Evolutionary conservation across 2,888 invertebrate species (phyloP).

Genomic region (Argyresthia goedartella): DNA sequence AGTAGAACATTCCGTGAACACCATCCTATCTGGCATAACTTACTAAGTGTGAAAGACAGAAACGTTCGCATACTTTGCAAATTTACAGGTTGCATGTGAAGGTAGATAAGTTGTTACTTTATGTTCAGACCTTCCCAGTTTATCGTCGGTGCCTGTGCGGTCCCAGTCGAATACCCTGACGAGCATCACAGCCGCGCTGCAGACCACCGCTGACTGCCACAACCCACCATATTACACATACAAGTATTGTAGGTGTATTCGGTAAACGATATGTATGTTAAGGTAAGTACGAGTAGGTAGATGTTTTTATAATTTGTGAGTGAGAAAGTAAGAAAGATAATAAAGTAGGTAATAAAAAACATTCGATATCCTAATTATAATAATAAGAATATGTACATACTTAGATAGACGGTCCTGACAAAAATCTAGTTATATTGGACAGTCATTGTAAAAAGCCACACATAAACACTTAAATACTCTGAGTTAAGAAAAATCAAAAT

Average conservation of each 20-base stretch:
- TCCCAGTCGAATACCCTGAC: conserved; percentile 92
- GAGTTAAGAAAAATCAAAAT: not conserved
- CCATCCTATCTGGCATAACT: no score
- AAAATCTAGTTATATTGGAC: not conserved
- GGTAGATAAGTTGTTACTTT: no score
- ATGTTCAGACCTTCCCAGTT: conserved; percentile 85
- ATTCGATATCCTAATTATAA: not conserved
- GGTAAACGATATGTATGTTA: not conserved
- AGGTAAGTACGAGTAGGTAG: not conserved
- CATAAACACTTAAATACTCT: not conserved
- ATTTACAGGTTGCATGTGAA: no score
- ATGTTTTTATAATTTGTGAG: not conserved
- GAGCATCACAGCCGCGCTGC: conserved; percentile 34
- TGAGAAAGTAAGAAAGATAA: no score
- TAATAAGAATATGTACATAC: no score
- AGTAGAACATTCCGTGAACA: no score
- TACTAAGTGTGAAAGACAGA: no score
- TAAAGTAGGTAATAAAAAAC: no score
- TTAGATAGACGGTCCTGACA: not conserved
- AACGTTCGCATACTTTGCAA: no score
- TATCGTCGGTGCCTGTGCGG: conserved; percentile 91
- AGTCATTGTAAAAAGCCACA: not conserved
- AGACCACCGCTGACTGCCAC: conserved; percentile 53
- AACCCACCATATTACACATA: conserved; percentile 42
- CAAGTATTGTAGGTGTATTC: not conserved